These are phyloP conservation scores for Manacus vitellinus DNA, from an alignment of 2,113 vertebrate genomes.

Conservation along the genomic window DNA sequence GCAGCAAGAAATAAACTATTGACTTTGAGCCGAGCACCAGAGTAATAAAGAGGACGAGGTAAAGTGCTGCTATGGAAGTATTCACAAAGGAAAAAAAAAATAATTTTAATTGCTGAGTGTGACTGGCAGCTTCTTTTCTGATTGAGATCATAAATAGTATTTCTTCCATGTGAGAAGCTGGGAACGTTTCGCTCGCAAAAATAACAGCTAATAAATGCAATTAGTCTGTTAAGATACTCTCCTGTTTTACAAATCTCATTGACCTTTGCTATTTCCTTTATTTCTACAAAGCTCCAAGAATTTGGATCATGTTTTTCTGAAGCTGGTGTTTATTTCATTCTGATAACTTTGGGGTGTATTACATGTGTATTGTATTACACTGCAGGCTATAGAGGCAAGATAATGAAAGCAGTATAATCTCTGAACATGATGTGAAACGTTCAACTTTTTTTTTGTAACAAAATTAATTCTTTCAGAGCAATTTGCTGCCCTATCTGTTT, in stretches of 20 bases:
- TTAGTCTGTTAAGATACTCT: background rate
- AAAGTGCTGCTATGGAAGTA: background rate
- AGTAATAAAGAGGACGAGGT: background rate
- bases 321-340: background rate
- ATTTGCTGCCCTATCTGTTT: background rate
- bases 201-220: background rate
- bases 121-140: background rate
- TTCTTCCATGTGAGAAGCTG: background rate
- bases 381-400: background rate
- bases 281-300: background rate
- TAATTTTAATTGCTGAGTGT: background rate
- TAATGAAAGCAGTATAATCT: background rate
- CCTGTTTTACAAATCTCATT: background rate
- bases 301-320: background rate
- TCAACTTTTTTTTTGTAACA: background rate
- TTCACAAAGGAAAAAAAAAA: background rate
- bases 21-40: background rate
- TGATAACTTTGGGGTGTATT: background rate
- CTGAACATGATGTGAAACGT: background rate
- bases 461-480: background rate
- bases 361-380: fast-evolving
- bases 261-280: background rate
- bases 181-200: background rate
- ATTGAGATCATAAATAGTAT: background rate
- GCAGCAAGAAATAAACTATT: background rate